These are phyloP conservation scores for Pandemis corylana DNA, from an alignment of 2,888 invertebrate genomes.

Conservation along the genomic window DNA sequence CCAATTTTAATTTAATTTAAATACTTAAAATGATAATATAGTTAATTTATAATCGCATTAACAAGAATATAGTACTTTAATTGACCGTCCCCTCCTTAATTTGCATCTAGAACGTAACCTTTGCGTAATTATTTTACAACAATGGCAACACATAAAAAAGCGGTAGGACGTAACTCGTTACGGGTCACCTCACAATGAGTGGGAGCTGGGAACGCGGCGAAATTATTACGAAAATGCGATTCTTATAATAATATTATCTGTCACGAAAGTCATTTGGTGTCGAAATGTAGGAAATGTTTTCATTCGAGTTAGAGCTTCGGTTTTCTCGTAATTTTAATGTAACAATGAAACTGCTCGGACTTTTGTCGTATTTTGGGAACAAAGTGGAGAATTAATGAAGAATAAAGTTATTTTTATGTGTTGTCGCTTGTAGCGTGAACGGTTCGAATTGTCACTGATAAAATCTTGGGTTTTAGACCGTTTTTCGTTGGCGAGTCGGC, in stretches of 20 bases:
- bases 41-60: conserved; percentile 3
- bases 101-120: conserved; percentile 41
- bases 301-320: conserved; percentile 9
- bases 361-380: conserved; percentile 8
- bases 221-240: conserved; percentile 31
- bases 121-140: conserved; percentile 60
- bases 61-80: conserved; percentile 19
- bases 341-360: conserved; percentile 33
- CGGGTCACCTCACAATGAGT: conserved; percentile 64
- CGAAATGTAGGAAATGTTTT: conserved; percentile 32
- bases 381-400: conserved; percentile 5
- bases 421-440: conserved; percentile 1
- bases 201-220: conserved; percentile 23
- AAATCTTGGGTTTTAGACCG: background rate
- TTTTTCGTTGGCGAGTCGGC: background rate
- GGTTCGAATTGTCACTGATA: background rate
- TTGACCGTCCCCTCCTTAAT: conserved; percentile 28
- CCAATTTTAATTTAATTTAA: background rate
- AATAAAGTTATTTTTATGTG: background rate
- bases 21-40: background rate
- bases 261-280: conserved; percentile 29
- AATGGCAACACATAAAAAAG: conserved; percentile 56
- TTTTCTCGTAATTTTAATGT: conserved; percentile 29
- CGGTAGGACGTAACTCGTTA: conserved; percentile 58
- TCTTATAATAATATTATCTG: conserved; percentile 32